Evolutionary conservation across 2,888 invertebrate genomes (phyloP).

Genomic region (Dusona sp.): DNA sequence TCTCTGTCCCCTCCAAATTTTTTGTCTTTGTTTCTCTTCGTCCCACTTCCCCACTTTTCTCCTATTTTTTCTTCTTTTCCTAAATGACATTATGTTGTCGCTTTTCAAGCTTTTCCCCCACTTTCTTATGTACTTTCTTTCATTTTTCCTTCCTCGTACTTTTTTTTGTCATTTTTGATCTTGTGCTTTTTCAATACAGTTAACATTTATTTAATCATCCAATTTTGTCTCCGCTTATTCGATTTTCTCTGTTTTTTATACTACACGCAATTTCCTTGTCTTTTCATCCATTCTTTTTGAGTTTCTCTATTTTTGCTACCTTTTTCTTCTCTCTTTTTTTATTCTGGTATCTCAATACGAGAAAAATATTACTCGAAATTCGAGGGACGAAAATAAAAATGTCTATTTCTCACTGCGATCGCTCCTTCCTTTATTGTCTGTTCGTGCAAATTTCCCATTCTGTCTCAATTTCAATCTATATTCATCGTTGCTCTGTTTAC

Average conservation of each 20-base stretch:
- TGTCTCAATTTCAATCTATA: not conserved
- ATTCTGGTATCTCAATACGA: not conserved
- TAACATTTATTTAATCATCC: not conserved
- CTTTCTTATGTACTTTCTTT: not conserved
- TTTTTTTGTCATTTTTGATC: not conserved
- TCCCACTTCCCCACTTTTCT: not conserved
- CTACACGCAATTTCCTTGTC: not conserved
- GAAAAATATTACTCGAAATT: not conserved
- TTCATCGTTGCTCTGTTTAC: not conserved
- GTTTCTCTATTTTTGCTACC: not conserved
- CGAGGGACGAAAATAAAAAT: not conserved
- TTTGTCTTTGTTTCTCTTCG: not conserved
- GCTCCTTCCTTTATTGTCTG: not conserved
- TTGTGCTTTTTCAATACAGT: not conserved
- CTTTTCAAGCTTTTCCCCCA: not conserved
- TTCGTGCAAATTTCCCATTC: not conserved
- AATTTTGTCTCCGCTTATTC: not conserved
- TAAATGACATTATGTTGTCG: slow-evolving; percentile 15
- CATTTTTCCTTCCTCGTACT: not conserved
- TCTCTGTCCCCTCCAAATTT: not conserved
- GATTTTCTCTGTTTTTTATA: not conserved
- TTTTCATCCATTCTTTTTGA: not conserved
- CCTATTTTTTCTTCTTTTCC: not conserved
- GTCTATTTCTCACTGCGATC: not conserved
- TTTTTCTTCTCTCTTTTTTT: not conserved